These are phyloP conservation scores for Acrobasis repandana DNA, from an alignment of 2,888 invertebrate species.

Conservation along the genomic window DNA sequence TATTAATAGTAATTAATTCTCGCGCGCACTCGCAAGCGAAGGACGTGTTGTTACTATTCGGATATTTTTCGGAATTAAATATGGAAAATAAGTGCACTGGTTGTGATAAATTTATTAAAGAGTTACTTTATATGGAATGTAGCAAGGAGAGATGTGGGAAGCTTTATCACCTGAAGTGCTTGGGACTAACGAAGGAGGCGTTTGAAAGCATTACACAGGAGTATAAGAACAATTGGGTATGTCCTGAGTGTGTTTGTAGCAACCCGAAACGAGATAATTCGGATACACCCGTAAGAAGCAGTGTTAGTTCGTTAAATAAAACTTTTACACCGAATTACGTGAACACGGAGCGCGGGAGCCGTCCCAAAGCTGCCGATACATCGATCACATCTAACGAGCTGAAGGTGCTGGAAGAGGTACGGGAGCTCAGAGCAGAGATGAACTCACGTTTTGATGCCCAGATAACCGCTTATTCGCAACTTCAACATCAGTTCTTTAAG, in stretches of 20 bases:
- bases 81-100: background rate
- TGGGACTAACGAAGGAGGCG: background rate
- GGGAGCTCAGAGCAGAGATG: too few relatives aligned
- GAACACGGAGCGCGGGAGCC: too few relatives aligned
- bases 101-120: background rate
- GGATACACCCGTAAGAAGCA: background rate
- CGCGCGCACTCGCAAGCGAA: background rate
- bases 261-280: background rate
- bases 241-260: background rate
- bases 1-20: too few relatives aligned
- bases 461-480: too few relatives aligned
- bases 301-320: background rate
- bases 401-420: too few relatives aligned
- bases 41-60: background rate
- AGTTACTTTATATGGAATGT: background rate
- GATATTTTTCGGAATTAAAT: background rate
- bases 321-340: background rate
- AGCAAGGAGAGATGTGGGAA: background rate
- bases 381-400: too few relatives aligned
- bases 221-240: background rate
- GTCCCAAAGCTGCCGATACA: too few relatives aligned
- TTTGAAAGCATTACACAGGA: background rate
- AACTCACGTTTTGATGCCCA: too few relatives aligned
- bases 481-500: background rate
- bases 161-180: slow-evolving; percentile 1